A percentile compares a stretch with the other conserved stretches of the same genome.
phyloP scores from a whole-genome alignment of 2,888 invertebrate species.

The Dexiosoma caninum region DNA sequence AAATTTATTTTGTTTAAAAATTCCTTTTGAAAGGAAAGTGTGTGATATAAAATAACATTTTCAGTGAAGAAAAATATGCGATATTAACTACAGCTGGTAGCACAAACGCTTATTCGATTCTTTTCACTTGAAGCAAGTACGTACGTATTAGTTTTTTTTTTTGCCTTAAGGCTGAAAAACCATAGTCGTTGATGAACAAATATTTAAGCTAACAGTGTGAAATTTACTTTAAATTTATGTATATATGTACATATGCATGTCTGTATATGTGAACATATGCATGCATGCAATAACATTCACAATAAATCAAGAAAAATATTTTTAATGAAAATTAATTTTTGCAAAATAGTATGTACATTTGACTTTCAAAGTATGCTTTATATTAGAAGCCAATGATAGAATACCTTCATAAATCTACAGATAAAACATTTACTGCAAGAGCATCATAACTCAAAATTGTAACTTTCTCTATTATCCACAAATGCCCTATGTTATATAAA shows the following conservation, averaged over 20 bases:
- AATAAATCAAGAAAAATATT: no score
- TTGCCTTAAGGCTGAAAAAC: background rate
- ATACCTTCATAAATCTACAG: no score
- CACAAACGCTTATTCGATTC: background rate
- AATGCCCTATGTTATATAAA: no score
- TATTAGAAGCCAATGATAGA: no score
- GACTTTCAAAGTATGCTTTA: no score
- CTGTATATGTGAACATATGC: background rate
- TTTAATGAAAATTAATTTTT: no score
- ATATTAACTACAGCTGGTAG: background rate
- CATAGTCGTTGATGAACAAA: background rate
- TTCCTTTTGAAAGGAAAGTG: background rate
- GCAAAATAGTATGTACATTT: no score
- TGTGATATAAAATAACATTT: background rate
- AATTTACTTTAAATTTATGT: background rate
- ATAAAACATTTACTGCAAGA: no score
- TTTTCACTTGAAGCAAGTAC: background rate
- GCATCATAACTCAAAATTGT: no score
- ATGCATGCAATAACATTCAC: no score
- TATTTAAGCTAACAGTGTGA: background rate
- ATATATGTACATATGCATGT: background rate
- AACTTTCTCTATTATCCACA: no score
- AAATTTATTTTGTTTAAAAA: conserved; percentile 15
- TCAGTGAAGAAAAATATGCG: background rate
- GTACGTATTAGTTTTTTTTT: background rate